These are phyloP conservation scores for Matsumurasca onukii DNA, from an alignment of 1,140 invertebrate genomes.

Conservation along the genomic window DNA sequence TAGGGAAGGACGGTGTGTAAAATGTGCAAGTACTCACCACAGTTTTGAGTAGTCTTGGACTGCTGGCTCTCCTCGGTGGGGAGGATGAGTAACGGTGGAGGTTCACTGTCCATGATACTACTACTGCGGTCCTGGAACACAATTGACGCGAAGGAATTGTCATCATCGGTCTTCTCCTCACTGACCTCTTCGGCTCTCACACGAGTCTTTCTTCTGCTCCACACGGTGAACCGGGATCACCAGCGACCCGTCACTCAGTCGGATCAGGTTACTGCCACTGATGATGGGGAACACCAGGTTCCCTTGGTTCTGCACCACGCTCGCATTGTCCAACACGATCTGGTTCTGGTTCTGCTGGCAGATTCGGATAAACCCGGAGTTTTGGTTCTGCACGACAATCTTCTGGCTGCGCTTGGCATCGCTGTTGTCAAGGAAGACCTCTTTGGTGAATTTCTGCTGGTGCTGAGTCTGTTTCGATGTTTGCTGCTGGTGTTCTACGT, in stretches of 20 bases:
- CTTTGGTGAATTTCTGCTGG: background rate
- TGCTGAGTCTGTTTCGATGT: background rate
- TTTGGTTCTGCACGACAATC: constrained; percentile 8
- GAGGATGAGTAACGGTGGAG: constrained; percentile 3
- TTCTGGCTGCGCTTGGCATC: background rate
- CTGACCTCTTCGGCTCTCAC: background rate
- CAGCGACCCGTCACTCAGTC: background rate
- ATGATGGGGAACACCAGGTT: constrained; percentile 11
- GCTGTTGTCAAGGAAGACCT: background rate
- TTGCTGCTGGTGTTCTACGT: background rate
- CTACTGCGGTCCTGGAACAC: background rate
- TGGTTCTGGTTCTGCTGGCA: constrained; percentile 13
- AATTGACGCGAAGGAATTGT: background rate
- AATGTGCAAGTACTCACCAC: constrained; percentile 16
- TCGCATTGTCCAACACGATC: background rate
- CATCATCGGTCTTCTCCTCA: background rate
- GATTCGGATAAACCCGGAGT: background rate
- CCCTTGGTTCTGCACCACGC: background rate
- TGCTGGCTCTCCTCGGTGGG: background rate
- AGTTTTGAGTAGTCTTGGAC: constrained; percentile 1
- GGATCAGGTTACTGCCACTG: constrained; percentile 7
- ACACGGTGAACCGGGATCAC: constrained; percentile 12
- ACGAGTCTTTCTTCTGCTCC: background rate
- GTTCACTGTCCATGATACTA: constrained; percentile 3
- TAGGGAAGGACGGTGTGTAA: no score